These are phyloP conservation scores for Channa maculata DNA, from an alignment of 2,113 vertebrate genomes.

Conservation along the genomic window DNA sequence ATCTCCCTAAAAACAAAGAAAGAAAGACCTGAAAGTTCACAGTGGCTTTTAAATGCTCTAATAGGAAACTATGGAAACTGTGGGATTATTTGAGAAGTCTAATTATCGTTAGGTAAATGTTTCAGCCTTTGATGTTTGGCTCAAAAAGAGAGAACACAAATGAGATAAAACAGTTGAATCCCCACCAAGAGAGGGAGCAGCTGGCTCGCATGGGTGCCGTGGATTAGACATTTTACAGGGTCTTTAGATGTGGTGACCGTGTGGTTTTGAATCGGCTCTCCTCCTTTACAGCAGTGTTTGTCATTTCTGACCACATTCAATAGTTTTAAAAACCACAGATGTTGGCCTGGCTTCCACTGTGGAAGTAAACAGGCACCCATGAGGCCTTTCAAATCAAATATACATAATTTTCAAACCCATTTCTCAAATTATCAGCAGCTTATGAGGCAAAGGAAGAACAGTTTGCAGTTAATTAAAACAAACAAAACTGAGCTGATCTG, in stretches of 20 bases:
- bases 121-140: slow-evolving; percentile 53
- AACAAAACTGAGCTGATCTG: no score
- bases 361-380: slow-evolving; percentile 7
- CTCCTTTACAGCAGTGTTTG: slow-evolving; percentile 45
- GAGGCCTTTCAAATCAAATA: not conserved
- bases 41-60: slow-evolving; percentile 8
- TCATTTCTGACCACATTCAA: slow-evolving; percentile 56
- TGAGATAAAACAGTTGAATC: slow-evolving; percentile 38
- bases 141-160: slow-evolving; percentile 33
- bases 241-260: slow-evolving; percentile 60
- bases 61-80: slow-evolving; percentile 28
- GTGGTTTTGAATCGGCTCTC: slow-evolving; percentile 44
- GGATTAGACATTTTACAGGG: slow-evolving; percentile 54
- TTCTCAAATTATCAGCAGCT: not conserved
- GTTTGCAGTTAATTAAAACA: not conserved
- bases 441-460: not conserved
- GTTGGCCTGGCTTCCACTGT: slow-evolving; percentile 20
- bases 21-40: slow-evolving; percentile 18
- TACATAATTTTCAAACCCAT: slow-evolving; percentile 17
- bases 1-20: not conserved
- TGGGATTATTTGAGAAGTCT: slow-evolving; percentile 26
- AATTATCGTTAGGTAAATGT: slow-evolving; percentile 47
- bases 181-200: slow-evolving; percentile 39
- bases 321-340: slow-evolving; percentile 45
- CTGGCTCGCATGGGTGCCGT: slow-evolving; percentile 43